These are phyloP conservation scores for Lasioglossum marginatum DNA, from an alignment of 2,888 invertebrate genomes.

Conservation along the genomic window DNA sequence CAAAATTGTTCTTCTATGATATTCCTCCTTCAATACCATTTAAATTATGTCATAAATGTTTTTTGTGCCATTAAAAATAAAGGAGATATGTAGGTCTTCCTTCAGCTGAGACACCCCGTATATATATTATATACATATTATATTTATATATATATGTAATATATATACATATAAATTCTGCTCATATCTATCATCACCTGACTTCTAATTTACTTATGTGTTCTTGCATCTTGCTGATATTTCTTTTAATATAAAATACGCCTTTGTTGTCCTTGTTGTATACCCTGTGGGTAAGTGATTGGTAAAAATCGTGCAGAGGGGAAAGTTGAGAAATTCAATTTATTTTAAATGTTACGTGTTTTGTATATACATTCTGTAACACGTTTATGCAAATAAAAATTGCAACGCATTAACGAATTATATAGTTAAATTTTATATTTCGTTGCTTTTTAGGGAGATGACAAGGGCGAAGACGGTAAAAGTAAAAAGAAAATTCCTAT, in stretches of 20 bases:
- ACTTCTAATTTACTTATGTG: conserved; percentile 55
- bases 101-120: too few relatives aligned
- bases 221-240: conserved; percentile 24
- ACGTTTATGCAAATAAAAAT: not conserved
- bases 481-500: conserved; percentile 91
- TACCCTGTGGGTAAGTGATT: conserved; percentile 24
- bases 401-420: conserved; percentile 21
- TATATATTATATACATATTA: too few relatives aligned
- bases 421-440: conserved; percentile 17
- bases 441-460: conserved; percentile 78
- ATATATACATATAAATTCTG: conserved; percentile 31
- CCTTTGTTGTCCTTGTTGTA: conserved; percentile 42
- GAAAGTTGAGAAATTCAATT: conserved; percentile 13
- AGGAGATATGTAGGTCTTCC: too few relatives aligned
- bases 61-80: too few relatives aligned
- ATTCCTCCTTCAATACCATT: too few relatives aligned
- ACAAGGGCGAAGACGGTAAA: conserved; percentile 87
- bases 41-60: too few relatives aligned
- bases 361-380: conserved; percentile 8
- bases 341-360: not conserved
- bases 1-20: too few relatives aligned
- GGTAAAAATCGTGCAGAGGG: conserved; percentile 21
- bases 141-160: too few relatives aligned
- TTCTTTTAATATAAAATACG: conserved; percentile 24
- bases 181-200: conserved; percentile 58